phyloP scores from a whole-genome alignment of 2,797 vertebrate genomes.

The Rhabdophis nuchalis region DNA sequence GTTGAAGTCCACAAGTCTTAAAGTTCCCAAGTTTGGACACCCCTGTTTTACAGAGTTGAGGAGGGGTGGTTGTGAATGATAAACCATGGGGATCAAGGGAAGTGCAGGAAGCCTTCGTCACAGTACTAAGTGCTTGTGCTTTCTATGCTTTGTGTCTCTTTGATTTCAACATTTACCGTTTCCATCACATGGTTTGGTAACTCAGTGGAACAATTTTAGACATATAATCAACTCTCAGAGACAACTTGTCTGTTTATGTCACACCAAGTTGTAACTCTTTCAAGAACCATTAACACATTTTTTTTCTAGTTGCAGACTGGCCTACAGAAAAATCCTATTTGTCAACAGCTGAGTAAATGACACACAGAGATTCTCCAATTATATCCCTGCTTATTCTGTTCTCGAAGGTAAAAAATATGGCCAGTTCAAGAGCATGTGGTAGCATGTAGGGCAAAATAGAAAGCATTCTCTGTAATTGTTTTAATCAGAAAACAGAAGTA shows the following conservation, averaged over 20 bases:
- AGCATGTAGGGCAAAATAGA: neutral
- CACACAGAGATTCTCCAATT: neutral
- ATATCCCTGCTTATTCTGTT: neutral
- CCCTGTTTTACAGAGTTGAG: neutral
- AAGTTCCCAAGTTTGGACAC: too few species aligned
- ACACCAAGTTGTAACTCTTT: neutral
- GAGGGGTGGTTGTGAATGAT: neutral
- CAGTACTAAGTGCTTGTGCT: neutral
- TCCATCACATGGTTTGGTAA: neutral
- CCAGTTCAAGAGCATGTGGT: neutral
- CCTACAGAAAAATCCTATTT: neutral
- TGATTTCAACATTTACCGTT: neutral
- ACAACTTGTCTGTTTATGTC: neutral
- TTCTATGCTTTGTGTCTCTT: neutral
- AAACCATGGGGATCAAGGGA: neutral
- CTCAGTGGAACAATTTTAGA: neutral
- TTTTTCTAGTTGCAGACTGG: neutral
- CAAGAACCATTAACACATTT: neutral
- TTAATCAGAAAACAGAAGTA: neutral
- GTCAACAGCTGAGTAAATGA: neutral
- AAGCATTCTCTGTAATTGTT: neutral
- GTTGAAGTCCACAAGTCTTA: too few species aligned
- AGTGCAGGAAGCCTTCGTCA: neutral
- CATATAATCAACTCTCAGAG: neutral
- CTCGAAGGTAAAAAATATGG: neutral